phyloP scores from a whole-genome alignment of 2,797 vertebrate species.

The Pampus argenteus region DNA sequence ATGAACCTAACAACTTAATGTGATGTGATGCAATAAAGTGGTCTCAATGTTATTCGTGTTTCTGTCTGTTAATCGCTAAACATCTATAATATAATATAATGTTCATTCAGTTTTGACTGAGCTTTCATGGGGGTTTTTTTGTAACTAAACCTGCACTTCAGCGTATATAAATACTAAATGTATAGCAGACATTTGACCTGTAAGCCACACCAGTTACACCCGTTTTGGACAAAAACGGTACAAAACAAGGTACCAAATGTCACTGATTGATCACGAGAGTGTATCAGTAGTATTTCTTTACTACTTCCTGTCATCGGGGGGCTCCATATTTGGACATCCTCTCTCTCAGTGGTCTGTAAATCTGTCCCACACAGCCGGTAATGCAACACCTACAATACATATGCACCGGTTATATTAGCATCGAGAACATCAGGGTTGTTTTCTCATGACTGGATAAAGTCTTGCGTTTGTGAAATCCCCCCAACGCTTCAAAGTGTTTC shows the following conservation, averaged over 20 bases:
- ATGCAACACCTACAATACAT: neutral
- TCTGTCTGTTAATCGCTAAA: no score
- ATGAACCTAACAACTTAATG: constrained; percentile 73
- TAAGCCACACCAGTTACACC: no score
- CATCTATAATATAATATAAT: neutral
- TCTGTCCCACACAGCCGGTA: constrained; percentile 30
- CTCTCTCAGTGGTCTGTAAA: constrained; percentile 11
- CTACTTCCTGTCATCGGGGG: constrained; percentile 5
- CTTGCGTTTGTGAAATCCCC: neutral
- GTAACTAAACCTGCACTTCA: no score
- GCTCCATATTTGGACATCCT: constrained; percentile 22
- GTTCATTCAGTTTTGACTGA: neutral
- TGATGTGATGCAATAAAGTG: constrained; percentile 80
- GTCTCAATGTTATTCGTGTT: constrained; percentile 43
- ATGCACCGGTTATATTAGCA: neutral
- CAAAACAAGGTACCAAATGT: no score
- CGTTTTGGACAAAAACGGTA: no score
- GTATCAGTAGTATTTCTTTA: neutral
- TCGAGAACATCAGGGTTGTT: no score
- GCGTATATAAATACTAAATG: no score
- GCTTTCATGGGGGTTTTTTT: no score
- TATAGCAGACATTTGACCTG: no score
- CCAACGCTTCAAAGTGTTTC: neutral
- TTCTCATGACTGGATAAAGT: neutral
- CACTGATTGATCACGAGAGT: no score